A percentile compares a stretch with the other conserved stretches of the same genome.
Evolutionary conservation across 1,140 invertebrate genomes (phyloP).

Genomic region (Platyscapa corneri): DNA sequence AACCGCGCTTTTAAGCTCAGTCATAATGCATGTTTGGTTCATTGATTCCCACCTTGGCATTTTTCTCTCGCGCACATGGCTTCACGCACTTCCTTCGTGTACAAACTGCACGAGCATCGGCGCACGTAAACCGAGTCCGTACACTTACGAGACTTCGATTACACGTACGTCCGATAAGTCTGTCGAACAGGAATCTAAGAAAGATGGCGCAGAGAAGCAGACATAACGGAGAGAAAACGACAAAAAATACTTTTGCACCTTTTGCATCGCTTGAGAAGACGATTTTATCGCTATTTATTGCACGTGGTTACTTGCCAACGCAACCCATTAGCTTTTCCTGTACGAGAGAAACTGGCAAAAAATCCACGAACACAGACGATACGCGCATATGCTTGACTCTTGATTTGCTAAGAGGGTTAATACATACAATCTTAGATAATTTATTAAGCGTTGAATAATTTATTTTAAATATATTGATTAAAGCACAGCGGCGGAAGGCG

Average conservation of each 20-base stretch:
- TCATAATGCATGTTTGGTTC: constrained; percentile 44
- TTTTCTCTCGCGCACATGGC: constrained; percentile 47
- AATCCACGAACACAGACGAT: background rate
- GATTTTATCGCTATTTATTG: constrained; percentile 42
- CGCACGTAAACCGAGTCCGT: background rate
- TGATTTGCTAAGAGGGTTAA: constrained; percentile 18
- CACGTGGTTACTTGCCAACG: constrained; percentile 11
- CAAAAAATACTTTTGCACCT: background rate
- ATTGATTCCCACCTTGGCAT: constrained; percentile 60
- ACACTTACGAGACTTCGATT: constrained; percentile 54
- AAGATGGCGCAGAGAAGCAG: constrained; percentile 10
- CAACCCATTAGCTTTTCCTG: constrained; percentile 20
- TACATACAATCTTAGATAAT: constrained; percentile 15
- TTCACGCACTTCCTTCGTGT: constrained; percentile 41
- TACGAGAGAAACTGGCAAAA: background rate
- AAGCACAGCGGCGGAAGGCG: constrained; percentile 4
- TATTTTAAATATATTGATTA: constrained; percentile 48
- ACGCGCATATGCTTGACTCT: background rate
- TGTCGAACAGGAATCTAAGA: constrained; percentile 45
- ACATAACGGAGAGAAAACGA: constrained; percentile 20
- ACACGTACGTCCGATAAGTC: constrained; percentile 41
- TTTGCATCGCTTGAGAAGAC: constrained; percentile 23
- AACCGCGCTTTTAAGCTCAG: constrained; percentile 30
- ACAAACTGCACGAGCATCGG: constrained; percentile 61
- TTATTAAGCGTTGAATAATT: constrained; percentile 43